Conservation (phyloP, 2,888 invertebrate species). For the Tetanocera ferruginea region DNA sequence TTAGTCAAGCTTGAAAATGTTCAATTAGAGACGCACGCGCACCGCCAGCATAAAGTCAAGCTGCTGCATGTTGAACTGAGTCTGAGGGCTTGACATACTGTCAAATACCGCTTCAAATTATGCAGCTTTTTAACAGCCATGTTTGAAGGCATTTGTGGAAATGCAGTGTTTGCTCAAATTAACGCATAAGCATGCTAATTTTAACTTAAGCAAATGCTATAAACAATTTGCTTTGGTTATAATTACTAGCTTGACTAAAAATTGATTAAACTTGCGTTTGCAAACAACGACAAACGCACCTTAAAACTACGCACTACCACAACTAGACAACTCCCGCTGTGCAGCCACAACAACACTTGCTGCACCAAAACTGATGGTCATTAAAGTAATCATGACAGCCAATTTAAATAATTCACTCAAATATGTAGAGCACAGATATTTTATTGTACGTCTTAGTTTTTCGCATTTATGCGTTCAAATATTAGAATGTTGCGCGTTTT, state of each 20-base stretch:
- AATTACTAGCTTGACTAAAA: not conserved
- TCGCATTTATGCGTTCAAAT: not conserved
- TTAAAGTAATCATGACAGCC: not conserved
- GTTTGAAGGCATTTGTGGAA: no score
- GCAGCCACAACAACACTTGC: not conserved
- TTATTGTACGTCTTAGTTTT: not conserved
- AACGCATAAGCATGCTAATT: no score
- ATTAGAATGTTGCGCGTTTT: constrained; percentile 32
- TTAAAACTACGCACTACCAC: not conserved
- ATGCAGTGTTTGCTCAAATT: no score
- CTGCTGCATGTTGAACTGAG: no score
- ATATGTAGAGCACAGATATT: constrained; percentile 10
- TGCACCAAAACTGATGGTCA: not conserved
- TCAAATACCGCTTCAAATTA: no score
- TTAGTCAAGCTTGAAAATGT: no score
- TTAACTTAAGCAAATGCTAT: no score
- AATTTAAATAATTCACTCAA: constrained; percentile 31
- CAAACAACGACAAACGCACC: not conserved
- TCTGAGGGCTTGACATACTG: no score
- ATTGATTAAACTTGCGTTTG: not conserved
- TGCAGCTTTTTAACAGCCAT: no score
- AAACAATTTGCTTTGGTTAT: no score
- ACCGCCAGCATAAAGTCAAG: no score
- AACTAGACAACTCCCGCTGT: not conserved
- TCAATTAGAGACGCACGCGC: no score